A percentile compares a stretch with the other conserved stretches of the same genome.
These are phyloP conservation scores for Yponomeuta evonymella DNA, from an alignment of 2,888 invertebrate species.

Conservation along the genomic window DNA sequence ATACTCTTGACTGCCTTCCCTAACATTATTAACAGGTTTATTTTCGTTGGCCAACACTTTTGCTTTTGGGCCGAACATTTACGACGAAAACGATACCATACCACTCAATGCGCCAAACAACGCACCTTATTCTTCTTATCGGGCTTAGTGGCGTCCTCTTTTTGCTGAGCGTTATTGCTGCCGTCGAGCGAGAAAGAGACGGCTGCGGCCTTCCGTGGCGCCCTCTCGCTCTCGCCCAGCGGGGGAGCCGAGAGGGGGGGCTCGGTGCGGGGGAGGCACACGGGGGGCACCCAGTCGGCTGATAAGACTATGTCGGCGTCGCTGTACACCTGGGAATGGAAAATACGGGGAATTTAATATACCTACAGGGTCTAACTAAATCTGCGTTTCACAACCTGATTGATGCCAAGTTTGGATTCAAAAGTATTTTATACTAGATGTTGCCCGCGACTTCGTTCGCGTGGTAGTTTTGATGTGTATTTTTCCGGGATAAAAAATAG, in stretches of 20 bases:
- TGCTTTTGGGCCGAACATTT: too few relatives aligned
- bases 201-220: constrained; percentile 58
- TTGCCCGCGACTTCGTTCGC: too few relatives aligned
- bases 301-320: constrained; percentile 92
- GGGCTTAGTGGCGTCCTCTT: constrained; percentile 73
- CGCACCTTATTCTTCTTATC: constrained; percentile 85
- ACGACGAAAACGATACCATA: too few relatives aligned
- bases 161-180: constrained; percentile 38
- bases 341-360: neutral
- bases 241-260: constrained; percentile 75
- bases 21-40: too few relatives aligned
- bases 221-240: constrained; percentile 66
- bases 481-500: too few relatives aligned
- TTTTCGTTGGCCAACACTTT: too few relatives aligned
- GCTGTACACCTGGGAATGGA: constrained; percentile 79
- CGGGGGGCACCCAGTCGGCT: constrained; percentile 91
- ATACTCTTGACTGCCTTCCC: too few relatives aligned
- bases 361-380: neutral
- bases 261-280: constrained; percentile 84
- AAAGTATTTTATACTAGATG: too few relatives aligned
- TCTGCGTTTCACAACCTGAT: neutral
- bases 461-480: too few relatives aligned
- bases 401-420: too few relatives aligned
- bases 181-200: constrained; percentile 71
- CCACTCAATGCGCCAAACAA: too few relatives aligned